phyloP scores from a whole-genome alignment of 1,140 invertebrate genomes.

The Panagrolaimus sp. region DNA sequence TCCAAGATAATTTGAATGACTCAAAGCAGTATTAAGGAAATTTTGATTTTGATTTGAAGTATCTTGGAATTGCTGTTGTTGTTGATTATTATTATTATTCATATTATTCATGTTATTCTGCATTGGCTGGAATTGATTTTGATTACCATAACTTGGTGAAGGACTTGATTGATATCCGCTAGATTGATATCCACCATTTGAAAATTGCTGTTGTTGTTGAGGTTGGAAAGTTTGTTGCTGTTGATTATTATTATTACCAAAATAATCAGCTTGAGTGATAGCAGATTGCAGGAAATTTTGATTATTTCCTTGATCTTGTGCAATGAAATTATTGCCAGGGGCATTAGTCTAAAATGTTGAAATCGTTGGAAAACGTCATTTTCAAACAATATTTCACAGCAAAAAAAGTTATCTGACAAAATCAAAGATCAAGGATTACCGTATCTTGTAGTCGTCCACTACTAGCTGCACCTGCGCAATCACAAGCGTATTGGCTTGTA shows the following conservation, averaged over 20 bases:
- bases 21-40: neutral
- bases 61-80: no score
- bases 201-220: no score
- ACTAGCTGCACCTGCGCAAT: neutral
- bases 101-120: no score
- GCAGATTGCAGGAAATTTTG: conserved; percentile 2
- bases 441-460: neutral
- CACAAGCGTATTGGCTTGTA: neutral
- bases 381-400: no score
- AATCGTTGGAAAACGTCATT: no score
- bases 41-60: neutral
- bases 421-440: neutral
- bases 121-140: conserved; percentile 5
- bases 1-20: neutral
- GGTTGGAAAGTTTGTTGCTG: no score
- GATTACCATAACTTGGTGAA: neutral
- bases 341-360: neutral
- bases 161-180: neutral
- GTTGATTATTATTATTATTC: no score
- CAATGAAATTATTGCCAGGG: neutral
- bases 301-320: neutral
- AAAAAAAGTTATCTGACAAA: no score
- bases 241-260: neutral
- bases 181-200: neutral
- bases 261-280: neutral